A percentile compares a stretch with the other conserved stretches of the same genome.
These are phyloP conservation scores for Enteromius mattozi DNA, from an alignment of 2,797 vertebrate genomes.

Conservation along the genomic window DNA sequence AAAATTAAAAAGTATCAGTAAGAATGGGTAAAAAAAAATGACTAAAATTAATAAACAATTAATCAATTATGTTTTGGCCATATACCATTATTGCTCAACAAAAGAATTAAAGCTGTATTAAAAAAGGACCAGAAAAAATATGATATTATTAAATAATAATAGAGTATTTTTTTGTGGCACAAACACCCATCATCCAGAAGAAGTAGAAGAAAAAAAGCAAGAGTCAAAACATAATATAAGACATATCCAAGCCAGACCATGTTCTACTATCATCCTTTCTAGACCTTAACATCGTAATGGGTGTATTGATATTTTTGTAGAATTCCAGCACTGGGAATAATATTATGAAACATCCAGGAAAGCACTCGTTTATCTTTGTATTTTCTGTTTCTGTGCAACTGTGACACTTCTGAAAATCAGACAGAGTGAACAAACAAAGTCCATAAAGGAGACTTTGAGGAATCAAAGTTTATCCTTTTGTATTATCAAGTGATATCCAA, in stretches of 20 bases:
- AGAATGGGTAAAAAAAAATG: no score
- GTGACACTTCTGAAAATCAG: not conserved
- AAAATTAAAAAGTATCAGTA: no score
- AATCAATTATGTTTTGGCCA: no score
- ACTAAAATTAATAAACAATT: no score
- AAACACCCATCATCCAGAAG: not conserved
- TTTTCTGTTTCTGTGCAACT: not conserved
- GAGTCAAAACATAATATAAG: not conserved
- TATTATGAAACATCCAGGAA: not conserved
- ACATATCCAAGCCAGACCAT: not conserved
- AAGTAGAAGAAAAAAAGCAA: not conserved
- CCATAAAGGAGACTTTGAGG: not conserved
- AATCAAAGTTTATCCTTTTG: conserved; percentile 1
- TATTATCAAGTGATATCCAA: conserved; percentile 9
- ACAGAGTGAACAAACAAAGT: not conserved
- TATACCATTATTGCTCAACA: no score
- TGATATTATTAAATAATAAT: no score
- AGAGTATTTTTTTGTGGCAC: no score
- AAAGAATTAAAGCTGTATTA: not conserved
- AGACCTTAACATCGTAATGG: not conserved
- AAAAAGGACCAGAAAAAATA: not conserved
- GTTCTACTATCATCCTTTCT: not conserved
- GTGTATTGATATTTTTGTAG: not conserved
- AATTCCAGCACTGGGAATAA: not conserved
- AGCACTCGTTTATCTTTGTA: not conserved